These are phyloP conservation scores for Paralvinella palmiformis DNA, from an alignment of 1,140 invertebrate genomes.

Conservation along the genomic window DNA sequence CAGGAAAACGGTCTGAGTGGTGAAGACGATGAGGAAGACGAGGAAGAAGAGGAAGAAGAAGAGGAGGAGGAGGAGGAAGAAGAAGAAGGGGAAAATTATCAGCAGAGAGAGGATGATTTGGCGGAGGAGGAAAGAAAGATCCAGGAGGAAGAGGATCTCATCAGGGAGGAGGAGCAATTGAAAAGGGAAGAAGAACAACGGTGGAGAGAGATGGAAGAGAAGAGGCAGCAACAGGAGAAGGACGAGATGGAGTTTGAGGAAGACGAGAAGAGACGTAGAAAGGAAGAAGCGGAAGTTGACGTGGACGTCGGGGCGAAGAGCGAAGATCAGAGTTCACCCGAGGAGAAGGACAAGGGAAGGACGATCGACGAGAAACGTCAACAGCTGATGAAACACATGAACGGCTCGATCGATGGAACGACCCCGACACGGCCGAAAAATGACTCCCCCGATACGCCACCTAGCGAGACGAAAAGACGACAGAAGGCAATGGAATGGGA, in stretches of 20 bases:
- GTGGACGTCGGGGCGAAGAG: no score
- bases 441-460: no score
- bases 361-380: no score
- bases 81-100: not conserved
- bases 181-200: not conserved
- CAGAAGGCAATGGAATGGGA: no score
- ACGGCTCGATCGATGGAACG: no score
- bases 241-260: not conserved
- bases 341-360: no score
- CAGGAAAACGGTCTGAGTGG: not conserved
- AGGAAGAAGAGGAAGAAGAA: not conserved
- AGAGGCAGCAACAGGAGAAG: not conserved
- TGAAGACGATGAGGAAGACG: not conserved
- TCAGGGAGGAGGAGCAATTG: not conserved
- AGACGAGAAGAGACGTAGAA: no score
- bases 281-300: no score
- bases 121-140: not conserved
- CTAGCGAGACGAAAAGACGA: no score
- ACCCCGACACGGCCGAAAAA: no score
- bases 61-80: slow-evolving; percentile 1
- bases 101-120: not conserved
- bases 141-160: not conserved
- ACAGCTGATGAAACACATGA: no score
- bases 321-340: no score
- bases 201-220: not conserved